Base-by-base conservation (phyloP, 1,140 invertebrate genomes). In the Eupristina koningsbergeri region DNA sequence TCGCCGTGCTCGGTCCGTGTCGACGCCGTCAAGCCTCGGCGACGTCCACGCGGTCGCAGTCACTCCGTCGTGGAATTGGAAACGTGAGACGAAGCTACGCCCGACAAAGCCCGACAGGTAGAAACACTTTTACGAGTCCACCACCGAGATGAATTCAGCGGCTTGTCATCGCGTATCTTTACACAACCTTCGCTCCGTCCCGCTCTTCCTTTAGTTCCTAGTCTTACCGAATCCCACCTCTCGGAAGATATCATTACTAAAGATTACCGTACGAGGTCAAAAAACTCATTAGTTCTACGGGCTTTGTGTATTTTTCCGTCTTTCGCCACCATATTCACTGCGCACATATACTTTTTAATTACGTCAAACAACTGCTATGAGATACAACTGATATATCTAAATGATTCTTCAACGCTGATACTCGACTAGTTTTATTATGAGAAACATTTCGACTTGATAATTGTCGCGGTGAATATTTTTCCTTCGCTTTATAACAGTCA, bases 61-160 rank as follows among this genome's bases (percentile, higher is more conserved):
- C 85, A n/a, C n/a, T n/a, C 53, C 73, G 86, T 87, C 86, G 85
- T 85, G 81, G 82, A 87, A 88, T 87, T 87, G 83, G 90, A 89
- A 88, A 90, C 86, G 86, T 86, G 88, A 89, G 83, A 85, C 84
- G 77, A 64, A 29, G 71, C 83, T 17, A 81, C 31, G 29, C 39
- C 41, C 34, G 86, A 91, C 88, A 90, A 89, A 87, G 84, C 73
- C 83, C 15, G 84, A 89, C 89, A 91, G 90, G 89, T 90, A 91
- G 86, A 89, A 90, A 91, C 89, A 90, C 89, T 89, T 87, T 84
- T 82, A n/a, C 77, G 85, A 87, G 85, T 88, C 84, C 85, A 87
- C 86, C 87, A 85, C 85, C 83, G 64, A 84, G 77, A 80, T 74
- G 69, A 45, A 84, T 80, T 75, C 58, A 75, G n/a, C 67, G 69